phyloP scores from a whole-genome alignment of 2,113 vertebrate species.

The Corythornis vintsioides region DNA sequence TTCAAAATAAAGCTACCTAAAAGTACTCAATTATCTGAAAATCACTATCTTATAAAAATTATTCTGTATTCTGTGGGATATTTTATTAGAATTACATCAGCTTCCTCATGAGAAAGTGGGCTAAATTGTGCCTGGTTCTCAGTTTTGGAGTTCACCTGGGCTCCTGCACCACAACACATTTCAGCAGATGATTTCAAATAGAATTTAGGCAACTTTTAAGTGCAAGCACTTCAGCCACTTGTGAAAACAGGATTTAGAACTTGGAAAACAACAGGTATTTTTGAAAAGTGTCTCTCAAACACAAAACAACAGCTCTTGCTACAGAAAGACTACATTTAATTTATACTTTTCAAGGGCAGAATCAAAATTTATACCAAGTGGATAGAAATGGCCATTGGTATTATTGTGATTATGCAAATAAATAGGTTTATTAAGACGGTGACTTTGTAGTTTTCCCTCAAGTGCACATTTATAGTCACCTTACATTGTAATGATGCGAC shows the following conservation, averaged over 20 bases:
- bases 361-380: neutral
- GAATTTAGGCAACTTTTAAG: neutral
- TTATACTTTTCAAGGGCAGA: neutral
- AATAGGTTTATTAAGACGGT: neutral
- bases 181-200: neutral
- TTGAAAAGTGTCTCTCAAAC: neutral
- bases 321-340: neutral
- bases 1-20: neutral
- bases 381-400: neutral
- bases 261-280: neutral
- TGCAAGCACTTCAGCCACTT: neutral
- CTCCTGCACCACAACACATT: neutral
- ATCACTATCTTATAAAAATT: neutral
- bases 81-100: neutral
- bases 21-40: neutral
- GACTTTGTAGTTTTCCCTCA: neutral
- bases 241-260: neutral
- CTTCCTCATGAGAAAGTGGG: neutral
- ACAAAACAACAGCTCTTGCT: neutral
- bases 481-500: neutral
- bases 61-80: neutral
- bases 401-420: neutral
- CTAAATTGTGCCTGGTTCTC: neutral
- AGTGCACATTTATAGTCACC: conserved; percentile 64
- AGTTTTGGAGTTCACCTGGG: neutral